Conservation (phyloP, 2,113 vertebrate species). For the Protobothrops mucrosquamatus region DNA sequence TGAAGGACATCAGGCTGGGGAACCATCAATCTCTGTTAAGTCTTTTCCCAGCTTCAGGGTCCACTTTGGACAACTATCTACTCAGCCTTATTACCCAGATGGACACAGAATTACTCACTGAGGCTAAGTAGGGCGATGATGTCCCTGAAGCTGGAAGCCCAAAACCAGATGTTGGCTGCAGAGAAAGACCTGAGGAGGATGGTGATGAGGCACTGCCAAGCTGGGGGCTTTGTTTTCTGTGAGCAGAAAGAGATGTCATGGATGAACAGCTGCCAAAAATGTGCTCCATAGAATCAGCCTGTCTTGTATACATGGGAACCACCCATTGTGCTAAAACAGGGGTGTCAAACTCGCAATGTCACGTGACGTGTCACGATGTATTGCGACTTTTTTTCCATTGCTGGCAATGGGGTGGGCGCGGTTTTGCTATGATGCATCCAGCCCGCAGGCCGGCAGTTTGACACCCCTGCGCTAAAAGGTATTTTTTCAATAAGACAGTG, state of each 20-base stretch:
- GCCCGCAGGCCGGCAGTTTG: no score
- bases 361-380: no score
- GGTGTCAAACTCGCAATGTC: no score
- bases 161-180: constrained; percentile 40
- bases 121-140: constrained; percentile 65
- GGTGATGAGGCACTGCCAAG: constrained; percentile 61
- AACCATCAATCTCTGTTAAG: background rate
- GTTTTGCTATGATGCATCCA: no score
- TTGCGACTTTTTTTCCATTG: no score
- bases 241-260: background rate
- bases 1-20: background rate
- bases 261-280: background rate
- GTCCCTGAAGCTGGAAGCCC: constrained; percentile 53
- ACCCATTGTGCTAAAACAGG: no score
- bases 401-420: no score
- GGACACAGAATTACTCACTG: constrained; percentile 56
- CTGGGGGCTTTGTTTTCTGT: constrained; percentile 65
- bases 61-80: background rate
- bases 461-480: no score
- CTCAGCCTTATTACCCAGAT: background rate
- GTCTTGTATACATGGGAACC: background rate
- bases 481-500: background rate
- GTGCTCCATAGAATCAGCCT: background rate
- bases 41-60: background rate
- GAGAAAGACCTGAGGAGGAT: constrained; percentile 57